Evolutionary conservation across 2,113 vertebrate genomes (phyloP).

Genomic region (Megaptera novaeangliae): DNA sequence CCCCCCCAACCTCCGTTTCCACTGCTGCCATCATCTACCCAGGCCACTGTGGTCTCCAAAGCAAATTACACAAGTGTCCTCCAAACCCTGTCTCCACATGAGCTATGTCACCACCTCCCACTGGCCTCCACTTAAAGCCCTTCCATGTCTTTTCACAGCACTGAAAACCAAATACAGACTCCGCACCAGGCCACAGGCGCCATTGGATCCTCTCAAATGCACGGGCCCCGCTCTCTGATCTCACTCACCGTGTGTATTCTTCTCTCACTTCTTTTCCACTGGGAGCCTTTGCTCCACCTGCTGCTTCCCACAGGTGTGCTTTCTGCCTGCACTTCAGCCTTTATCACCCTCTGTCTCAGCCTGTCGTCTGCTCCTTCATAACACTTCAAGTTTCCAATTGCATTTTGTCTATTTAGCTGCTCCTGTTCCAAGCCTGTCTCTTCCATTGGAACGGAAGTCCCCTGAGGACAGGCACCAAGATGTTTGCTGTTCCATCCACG

Average conservation of each 20-base stretch:
- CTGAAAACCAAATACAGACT: background rate
- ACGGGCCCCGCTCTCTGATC: background rate
- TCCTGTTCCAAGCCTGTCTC: background rate
- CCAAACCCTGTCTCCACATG: background rate
- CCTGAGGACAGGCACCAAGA: background rate
- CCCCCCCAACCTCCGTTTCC: too few relatives aligned
- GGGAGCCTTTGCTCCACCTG: background rate
- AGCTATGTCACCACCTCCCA: background rate
- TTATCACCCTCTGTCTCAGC: background rate
- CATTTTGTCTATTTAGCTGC: background rate
- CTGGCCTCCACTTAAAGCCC: background rate
- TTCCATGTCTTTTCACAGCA: background rate
- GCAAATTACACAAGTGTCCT: background rate
- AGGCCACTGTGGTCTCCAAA: background rate
- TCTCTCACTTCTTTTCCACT: background rate
- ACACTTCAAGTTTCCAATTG: background rate
- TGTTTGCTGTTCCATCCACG: background rate
- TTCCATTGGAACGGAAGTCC: background rate
- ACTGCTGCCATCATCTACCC: too few relatives aligned
- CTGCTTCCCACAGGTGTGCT: rapidly evolving
- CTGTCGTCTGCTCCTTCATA: background rate
- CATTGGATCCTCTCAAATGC: background rate
- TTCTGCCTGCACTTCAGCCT: background rate
- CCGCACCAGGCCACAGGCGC: background rate
- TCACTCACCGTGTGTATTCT: background rate